Evolutionary conservation across 2,888 invertebrate species (phyloP).

Genomic region (Sesia apiformis): DNA sequence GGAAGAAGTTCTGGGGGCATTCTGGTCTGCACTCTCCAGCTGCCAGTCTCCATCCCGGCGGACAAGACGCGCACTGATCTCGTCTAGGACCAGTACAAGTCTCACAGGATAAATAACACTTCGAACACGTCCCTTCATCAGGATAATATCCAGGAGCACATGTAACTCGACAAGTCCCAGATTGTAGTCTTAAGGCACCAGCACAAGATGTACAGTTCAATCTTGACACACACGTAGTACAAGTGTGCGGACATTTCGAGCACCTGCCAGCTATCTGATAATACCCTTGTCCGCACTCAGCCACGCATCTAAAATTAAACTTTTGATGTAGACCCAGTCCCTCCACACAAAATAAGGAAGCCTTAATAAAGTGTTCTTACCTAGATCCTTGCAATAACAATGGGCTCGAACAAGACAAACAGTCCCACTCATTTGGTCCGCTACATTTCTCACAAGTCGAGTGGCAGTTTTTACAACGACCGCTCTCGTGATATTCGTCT

Average conservation of each 20-base stretch:
- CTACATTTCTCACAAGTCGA: constrained; percentile 89
- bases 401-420: constrained; percentile 84
- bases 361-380: constrained; percentile 19
- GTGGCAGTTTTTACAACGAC: constrained; percentile 87
- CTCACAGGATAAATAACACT: constrained; percentile 88
- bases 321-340: neutral
- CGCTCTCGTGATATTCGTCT: constrained; percentile 85
- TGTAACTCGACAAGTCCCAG: constrained; percentile 86
- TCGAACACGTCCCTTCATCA: constrained; percentile 86
- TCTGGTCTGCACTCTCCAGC: constrained; percentile 89
- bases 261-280: constrained; percentile 84
- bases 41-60: constrained; percentile 84
- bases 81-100: constrained; percentile 88
- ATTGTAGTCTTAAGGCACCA: constrained; percentile 84
- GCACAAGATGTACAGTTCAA: constrained; percentile 87
- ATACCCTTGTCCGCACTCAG: constrained; percentile 84
- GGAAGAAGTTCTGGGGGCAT: constrained; percentile 89
- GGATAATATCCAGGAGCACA: constrained; percentile 89
- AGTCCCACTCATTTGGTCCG: constrained; percentile 84
- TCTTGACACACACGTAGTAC: constrained; percentile 83
- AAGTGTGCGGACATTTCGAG: constrained; percentile 85
- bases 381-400: constrained; percentile 80
- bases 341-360: neutral
- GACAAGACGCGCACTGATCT: constrained; percentile 89
- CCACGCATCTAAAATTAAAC: constrained; percentile 76